Percentiles rank a stretch among this genome's conserved stretches.
phyloP scores from a whole-genome alignment of 2,113 vertebrate species.

The Cyprinodon variegatus region DNA sequence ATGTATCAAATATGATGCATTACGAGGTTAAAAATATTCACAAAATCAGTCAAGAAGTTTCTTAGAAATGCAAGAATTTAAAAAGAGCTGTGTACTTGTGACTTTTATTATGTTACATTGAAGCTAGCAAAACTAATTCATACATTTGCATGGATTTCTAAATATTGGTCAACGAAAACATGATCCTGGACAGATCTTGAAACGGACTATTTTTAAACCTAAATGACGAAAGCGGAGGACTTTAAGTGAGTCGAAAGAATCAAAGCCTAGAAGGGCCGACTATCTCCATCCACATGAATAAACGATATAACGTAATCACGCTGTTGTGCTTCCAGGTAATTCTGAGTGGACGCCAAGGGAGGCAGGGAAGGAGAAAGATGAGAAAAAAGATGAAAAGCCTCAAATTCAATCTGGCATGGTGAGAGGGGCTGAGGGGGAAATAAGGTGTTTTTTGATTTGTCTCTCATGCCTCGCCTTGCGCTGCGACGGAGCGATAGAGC shows the following conservation, averaged over 20 bases:
- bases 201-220: slow-evolving; percentile 22
- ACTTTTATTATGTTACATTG: slow-evolving; percentile 17
- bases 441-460: slow-evolving; percentile 73
- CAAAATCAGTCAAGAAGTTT: background rate
- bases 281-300: slow-evolving; percentile 47
- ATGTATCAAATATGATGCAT: no score
- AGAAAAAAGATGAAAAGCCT: slow-evolving; percentile 77
- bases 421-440: slow-evolving; percentile 72
- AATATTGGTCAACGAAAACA: background rate
- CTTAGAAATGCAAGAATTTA: background rate
- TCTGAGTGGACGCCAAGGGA: slow-evolving; percentile 65
- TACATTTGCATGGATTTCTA: slow-evolving; percentile 10
- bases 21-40: background rate
- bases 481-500: slow-evolving; percentile 65
- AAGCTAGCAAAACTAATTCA: slow-evolving; percentile 25
- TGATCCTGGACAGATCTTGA: slow-evolving; percentile 8
- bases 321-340: slow-evolving; percentile 66
- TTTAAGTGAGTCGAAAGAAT: slow-evolving; percentile 46
- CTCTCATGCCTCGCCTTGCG: slow-evolving; percentile 62
- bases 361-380: slow-evolving; percentile 63
- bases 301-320: slow-evolving; percentile 54
- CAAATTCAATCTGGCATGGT: slow-evolving; percentile 76
- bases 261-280: slow-evolving; percentile 12
- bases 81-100: background rate
- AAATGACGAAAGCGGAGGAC: slow-evolving; percentile 23